Evolutionary conservation across 2,113 vertebrate species (phyloP).

Genomic region (Phyllopteryx taeniolatus): DNA sequence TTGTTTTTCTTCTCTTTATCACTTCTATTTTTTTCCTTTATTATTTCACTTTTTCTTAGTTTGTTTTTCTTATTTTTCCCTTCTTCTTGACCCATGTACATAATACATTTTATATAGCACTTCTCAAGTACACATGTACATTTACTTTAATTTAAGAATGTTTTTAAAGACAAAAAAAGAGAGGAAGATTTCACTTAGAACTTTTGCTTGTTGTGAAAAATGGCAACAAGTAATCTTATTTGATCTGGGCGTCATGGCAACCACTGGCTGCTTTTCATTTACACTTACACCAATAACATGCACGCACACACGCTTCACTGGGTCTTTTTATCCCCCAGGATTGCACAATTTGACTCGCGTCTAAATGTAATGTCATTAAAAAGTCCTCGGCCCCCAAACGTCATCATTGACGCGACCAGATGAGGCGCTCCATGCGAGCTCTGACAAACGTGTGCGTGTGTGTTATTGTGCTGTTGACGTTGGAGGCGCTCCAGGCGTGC

Average conservation of each 20-base stretch:
- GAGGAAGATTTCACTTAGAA: background rate
- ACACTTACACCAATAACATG: slow-evolving; percentile 25
- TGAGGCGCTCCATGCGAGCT: slow-evolving; percentile 1
- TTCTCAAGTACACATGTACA: background rate
- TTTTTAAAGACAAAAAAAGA: background rate
- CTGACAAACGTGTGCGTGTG: background rate
- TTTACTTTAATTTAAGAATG: background rate
- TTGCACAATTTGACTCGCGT: no score
- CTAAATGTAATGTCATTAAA: background rate
- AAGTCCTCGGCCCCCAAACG: background rate
- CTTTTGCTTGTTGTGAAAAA: background rate
- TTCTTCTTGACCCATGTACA: no score
- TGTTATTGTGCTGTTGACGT: slow-evolving; percentile 4
- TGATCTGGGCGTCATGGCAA: slow-evolving; percentile 72
- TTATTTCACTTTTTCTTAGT: no score
- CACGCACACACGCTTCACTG: slow-evolving; percentile 3
- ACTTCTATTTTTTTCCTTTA: no score
- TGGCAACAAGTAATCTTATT: slow-evolving; percentile 51
- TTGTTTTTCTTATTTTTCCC: no score
- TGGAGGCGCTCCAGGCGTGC: slow-evolving; percentile 14
- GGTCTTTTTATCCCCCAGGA: no score
- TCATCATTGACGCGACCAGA: slow-evolving; percentile 2
- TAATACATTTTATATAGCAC: no score
- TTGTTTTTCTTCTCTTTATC: no score
- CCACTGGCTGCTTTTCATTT: slow-evolving; percentile 63